Evolutionary conservation across 2,888 invertebrate species (phyloP), one percentile per base, ranked within the genome.

Genomic region (Drosophila stalkeri): DNA sequence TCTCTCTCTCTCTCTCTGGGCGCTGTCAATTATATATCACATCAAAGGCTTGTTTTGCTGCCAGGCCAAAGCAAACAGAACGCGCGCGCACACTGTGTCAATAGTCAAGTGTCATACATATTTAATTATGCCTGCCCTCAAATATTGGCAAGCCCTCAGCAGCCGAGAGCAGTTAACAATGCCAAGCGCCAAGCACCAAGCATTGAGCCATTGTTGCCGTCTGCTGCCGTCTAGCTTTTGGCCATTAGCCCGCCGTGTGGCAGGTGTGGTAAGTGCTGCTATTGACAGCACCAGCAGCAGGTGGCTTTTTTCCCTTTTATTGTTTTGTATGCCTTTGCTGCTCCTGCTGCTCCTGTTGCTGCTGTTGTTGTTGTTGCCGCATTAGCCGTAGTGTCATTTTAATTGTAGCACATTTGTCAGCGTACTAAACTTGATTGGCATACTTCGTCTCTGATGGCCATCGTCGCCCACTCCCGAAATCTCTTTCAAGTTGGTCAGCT

Each of bases 321-420:
- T 4, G 16, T 2, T 16, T 33, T 27, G 3, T 23, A n/a, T n/a
- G n/a, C n/a, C n/a, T n/a, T n/a, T n/a, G n/a, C 8, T 23, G 2
- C n/a, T 41, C n/a, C n/a, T 41, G 41, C 18, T 41, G 18, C 43
- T 18, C 16, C 14, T 37, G 37, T 4, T 37, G 37, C 2, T 39
- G 20, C 20, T 44, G 12, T 20, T 46, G 46, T 23, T 46, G 59
- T 49, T 60, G 72, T 72, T 81, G 79, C 35, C 69, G 56, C 84
- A 83, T 86, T 82, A 84, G 81, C 75, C 69, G 39, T 64, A 65
- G 77, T 72, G 71, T 62, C 83, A 69, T 71, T 89, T 89, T 84
- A 85, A 89, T 86, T 87, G 89, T 72, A 64, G 52, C 64, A 64
- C 79, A 82, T 81, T 81, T 82, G 59, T 67, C 57, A 77, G 62